These are phyloP conservation scores for Oscheius sp. DNA, from an alignment of 2,888 invertebrate genomes.

Conservation along the genomic window DNA sequence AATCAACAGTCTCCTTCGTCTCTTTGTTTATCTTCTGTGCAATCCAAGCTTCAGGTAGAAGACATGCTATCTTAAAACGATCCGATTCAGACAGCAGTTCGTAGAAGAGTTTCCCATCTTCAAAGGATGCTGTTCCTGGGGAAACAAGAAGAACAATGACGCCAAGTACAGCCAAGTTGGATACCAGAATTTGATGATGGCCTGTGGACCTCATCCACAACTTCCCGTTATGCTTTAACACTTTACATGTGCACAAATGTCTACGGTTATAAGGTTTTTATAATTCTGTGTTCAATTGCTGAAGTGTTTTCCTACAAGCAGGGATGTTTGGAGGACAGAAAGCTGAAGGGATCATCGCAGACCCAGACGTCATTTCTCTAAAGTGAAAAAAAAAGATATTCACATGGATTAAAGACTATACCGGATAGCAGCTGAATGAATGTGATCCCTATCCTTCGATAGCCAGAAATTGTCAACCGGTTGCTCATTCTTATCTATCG, in stretches of 20 bases:
- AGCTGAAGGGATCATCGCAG: constrained; percentile 27
- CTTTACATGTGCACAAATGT: neutral
- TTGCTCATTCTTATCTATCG: constrained; percentile 71
- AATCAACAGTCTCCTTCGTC: constrained; percentile 55
- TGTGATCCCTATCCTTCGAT: constrained; percentile 52
- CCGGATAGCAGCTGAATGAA: constrained; percentile 34
- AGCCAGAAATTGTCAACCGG: constrained; percentile 71
- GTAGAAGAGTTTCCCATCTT: constrained; percentile 39
- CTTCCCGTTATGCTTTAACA: constrained; percentile 15
- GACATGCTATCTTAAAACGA: neutral
- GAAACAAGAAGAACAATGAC: neutral
- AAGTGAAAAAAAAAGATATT: neutral
- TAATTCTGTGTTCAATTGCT: constrained; percentile 42
- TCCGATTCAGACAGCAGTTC: constrained; percentile 41
- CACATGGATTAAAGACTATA: neutral
- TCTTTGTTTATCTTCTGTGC: constrained; percentile 62
- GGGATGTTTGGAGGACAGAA: constrained; percentile 40
- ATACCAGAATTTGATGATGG: constrained; percentile 51
- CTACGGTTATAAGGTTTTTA: constrained; percentile 31
- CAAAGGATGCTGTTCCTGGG: constrained; percentile 6
- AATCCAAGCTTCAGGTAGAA: constrained; percentile 55
- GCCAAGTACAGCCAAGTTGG: constrained; percentile 31
- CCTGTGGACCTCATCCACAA: constrained; percentile 23
- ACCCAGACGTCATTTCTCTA: constrained; percentile 30
- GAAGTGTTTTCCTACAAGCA: constrained; percentile 39